A percentile compares a stretch with the other conserved stretches of the same genome.
Conservation (phyloP, 2,113 vertebrate species). For the Bungarus multicinctus region DNA sequence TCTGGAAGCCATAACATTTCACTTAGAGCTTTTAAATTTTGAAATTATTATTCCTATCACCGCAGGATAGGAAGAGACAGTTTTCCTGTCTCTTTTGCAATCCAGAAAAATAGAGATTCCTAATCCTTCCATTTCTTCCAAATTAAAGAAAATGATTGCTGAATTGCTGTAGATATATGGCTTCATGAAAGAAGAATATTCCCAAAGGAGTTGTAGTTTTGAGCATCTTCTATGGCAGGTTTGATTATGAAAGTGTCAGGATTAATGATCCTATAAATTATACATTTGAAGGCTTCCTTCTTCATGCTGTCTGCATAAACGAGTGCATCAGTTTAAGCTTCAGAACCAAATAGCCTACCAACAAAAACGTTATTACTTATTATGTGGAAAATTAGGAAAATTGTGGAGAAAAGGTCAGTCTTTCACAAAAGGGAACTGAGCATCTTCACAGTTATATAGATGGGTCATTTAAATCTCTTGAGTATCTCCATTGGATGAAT, state of each 20-base stretch:
- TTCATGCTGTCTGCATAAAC: neutral
- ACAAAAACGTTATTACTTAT: slow-evolving; percentile 3
- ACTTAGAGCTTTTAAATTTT: neutral
- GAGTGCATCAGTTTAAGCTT: slow-evolving; percentile 2
- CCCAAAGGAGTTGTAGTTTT: slow-evolving; percentile 17
- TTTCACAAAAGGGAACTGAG: neutral
- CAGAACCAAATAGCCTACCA: slow-evolving; percentile 18
- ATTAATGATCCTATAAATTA: slow-evolving; percentile 19
- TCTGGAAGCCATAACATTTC: neutral
- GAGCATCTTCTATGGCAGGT: slow-evolving; percentile 8
- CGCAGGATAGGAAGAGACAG: too few species aligned
- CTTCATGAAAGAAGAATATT: slow-evolving; percentile 4
- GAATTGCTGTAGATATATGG: neutral
- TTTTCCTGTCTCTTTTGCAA: neutral
- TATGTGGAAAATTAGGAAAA: slow-evolving; percentile 18
- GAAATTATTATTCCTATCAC: neutral
- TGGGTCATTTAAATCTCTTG: neutral
- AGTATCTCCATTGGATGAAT: neutral
- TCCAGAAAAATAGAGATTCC: neutral
- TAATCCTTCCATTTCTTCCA: neutral
- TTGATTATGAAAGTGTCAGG: slow-evolving; percentile 15
- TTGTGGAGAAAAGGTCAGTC: neutral
- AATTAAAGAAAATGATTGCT: slow-evolving; percentile 9
- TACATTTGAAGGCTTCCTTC: slow-evolving; percentile 5
- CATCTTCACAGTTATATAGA: neutral